Evolutionary conservation across 2,888 invertebrate genomes (phyloP).

Genomic region (Mesorhabditis spiculigera): DNA sequence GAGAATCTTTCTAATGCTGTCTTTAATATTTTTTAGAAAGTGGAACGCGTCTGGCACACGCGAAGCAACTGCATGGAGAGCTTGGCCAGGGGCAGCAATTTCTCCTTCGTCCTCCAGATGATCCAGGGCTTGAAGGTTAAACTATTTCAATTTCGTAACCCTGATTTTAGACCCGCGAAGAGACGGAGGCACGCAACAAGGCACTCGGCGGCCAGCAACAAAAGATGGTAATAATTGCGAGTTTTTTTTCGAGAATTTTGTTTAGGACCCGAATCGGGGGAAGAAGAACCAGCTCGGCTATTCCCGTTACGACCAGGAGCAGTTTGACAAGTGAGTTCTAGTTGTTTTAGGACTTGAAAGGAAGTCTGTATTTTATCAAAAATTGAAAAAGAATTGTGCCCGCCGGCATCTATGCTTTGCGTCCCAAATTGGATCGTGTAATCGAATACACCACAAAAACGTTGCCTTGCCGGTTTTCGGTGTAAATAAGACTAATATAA

Average conservation of each 20-base stretch:
- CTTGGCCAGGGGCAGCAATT: conserved; percentile 64
- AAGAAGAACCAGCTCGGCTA: conserved; percentile 65
- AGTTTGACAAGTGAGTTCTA: conserved; percentile 68
- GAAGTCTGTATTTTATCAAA: no score
- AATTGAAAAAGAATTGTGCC: no score
- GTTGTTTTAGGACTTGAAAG: no score
- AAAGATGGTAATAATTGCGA: neutral
- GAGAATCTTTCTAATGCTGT: no score
- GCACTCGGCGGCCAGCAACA: conserved; percentile 4
- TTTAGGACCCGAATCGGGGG: conserved; percentile 12
- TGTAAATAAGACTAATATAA: no score
- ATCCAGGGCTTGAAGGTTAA: conserved; percentile 78
- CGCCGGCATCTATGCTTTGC: no score
- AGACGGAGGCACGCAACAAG: conserved; percentile 15
- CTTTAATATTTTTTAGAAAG: conserved; percentile 32
- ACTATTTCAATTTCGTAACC: conserved; percentile 63
- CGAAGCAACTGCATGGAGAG: conserved; percentile 66
- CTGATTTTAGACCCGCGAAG: conserved; percentile 20
- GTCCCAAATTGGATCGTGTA: no score
- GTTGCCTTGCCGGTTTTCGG: no score
- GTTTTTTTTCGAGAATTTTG: neutral
- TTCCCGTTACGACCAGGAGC: conserved; percentile 98
- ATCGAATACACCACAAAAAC: no score
- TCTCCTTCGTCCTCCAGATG: conserved; percentile 88
- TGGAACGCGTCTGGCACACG: conserved; percentile 93